Evolutionary conservation across 2,113 vertebrate genomes (phyloP), one percentile per base, ranked within the genome.

Genomic region (Anoplopoma fimbria): DNA sequence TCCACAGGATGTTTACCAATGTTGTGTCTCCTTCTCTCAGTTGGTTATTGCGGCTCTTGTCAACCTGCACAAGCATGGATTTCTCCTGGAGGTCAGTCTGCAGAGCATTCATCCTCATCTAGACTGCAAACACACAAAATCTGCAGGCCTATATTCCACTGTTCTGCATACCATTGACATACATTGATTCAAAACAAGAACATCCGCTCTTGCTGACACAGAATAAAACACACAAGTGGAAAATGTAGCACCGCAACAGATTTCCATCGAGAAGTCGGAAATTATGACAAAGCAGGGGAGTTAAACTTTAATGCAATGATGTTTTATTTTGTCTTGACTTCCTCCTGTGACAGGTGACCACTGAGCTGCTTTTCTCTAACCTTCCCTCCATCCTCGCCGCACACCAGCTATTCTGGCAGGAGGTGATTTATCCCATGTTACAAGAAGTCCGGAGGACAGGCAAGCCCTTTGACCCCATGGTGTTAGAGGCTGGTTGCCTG

Each of bases 361-460:
- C 91, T 3, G 85, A 94, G 77, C 86, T 74, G 38, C 93, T 97
- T 9, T 97, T 97, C 89, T 96, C 92, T 72, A 96, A 95, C 87
- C 87, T 97, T 25, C 89, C 94, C 49, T 91, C 85, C 70, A 93
- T 97, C 85, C 91, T 96, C 72, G 72, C 57, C 1, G 91, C 92
- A 27, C 97, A 97, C 77, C 91, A 67, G 73, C 86, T 81, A 12
- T 96, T 97, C 86, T 97, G 96, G 96, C 88, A 95, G 62, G 95
- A 97, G 45, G 95, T 96, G 69, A 86, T 97, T 40, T 93, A 87
- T 27, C 97, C 96, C 5, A 92, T 94, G 91, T 87, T 97, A 55
- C 60, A 90, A 38, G 86, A 95, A 47, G 94, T 91, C 0, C 89
- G 95, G 2, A 57, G 33, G 19, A 95, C 95, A 0, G 93, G 96